Percentiles rank a stretch among this genome's conserved stretches.
Conservation (phyloP, 2,888 invertebrate species). For the Nephrotoma guestfalica region DNA sequence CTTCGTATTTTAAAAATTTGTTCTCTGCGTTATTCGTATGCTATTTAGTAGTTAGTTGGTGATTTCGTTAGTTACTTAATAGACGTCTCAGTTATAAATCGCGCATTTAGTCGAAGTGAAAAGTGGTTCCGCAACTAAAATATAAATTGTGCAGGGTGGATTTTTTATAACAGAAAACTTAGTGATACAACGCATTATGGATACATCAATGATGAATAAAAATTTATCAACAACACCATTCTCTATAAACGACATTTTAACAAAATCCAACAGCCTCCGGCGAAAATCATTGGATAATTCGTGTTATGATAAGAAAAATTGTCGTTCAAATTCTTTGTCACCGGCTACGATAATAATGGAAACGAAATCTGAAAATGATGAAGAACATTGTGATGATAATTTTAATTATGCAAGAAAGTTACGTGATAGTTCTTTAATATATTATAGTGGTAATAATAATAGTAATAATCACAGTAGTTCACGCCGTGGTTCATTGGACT, state of each 20-base stretch:
- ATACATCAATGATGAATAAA: conserved; percentile 1
- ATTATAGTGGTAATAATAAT: conserved; percentile 3
- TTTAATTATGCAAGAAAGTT: background rate
- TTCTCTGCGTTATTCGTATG: background rate
- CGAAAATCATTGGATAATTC: conserved; percentile 16
- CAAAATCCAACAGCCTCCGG: conserved; percentile 24
- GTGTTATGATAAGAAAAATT: background rate
- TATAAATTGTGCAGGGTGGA: background rate
- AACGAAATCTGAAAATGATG: conserved; percentile 13
- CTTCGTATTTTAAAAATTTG: background rate
- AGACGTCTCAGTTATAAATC: background rate
- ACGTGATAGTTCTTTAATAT: background rate
- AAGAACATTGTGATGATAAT: conserved; percentile 9
- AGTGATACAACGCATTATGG: background rate
- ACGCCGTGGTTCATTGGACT: conserved; percentile 11
- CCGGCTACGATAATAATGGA: conserved; percentile 4
- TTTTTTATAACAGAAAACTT: background rate
- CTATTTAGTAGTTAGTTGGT: background rate
- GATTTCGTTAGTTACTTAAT: background rate
- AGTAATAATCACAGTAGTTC: conserved; percentile 2
- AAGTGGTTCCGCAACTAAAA: background rate
- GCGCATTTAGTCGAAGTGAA: background rate
- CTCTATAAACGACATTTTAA: conserved; percentile 58
- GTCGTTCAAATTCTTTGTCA: conserved; percentile 7
- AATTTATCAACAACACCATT: conserved; percentile 42